phyloP scores from a whole-genome alignment of 1,140 invertebrate genomes.

The Bombus fervidus region DNA sequence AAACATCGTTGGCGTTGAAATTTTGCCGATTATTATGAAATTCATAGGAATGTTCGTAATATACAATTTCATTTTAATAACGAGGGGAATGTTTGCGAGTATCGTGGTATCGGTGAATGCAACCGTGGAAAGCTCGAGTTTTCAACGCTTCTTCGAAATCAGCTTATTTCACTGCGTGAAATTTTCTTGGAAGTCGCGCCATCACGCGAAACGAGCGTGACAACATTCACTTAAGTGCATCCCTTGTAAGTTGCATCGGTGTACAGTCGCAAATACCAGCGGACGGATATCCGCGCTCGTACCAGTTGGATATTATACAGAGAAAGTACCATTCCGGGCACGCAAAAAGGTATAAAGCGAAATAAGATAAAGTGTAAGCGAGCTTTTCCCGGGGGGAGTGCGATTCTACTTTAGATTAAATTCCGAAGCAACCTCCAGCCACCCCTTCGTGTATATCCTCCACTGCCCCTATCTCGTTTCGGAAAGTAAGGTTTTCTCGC shows the following conservation, averaged over 20 bases:
- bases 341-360: conserved; percentile 66
- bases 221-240: conserved; percentile 22
- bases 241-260: not conserved
- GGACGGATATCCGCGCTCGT: not conserved
- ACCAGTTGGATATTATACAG: conserved; percentile 45
- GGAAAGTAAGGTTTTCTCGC: conserved; percentile 59
- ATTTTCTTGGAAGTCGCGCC: not conserved
- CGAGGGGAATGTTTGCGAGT: not conserved
- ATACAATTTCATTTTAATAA: not conserved
- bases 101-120: not conserved
- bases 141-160: not conserved
- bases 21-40: too few relatives aligned
- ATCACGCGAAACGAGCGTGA: conserved; percentile 2
- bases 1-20: too few relatives aligned
- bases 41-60: not conserved
- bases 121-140: not conserved
- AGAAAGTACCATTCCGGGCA: conserved; percentile 49
- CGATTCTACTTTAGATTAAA: conserved; percentile 77
- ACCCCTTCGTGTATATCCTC: not conserved
- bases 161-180: not conserved
- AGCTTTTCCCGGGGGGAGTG: conserved; percentile 61
- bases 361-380: conserved; percentile 71
- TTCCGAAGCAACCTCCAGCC: conserved; percentile 64
- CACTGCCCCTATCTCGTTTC: conserved; percentile 54
- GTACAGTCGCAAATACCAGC: not conserved